Evolutionary conservation across 1,140 invertebrate genomes (phyloP).

Genomic region (Andricus grossulariae): DNA sequence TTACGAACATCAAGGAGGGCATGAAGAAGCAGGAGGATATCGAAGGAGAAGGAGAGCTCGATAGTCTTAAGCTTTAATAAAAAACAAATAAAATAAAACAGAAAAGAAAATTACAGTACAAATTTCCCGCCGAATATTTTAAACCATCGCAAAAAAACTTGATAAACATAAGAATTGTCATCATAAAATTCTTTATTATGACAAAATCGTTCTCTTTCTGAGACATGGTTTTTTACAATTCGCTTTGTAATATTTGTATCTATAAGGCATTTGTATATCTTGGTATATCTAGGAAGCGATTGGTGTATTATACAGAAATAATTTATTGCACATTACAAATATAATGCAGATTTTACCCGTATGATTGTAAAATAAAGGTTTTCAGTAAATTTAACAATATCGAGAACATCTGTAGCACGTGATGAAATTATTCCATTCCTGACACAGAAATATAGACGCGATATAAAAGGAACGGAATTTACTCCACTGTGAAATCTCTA

Average conservation of each 20-base stretch:
- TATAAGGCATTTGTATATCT: background rate
- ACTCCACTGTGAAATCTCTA: background rate
- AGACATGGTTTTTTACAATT: background rate
- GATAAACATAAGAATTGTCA: background rate
- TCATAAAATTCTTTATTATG: background rate
- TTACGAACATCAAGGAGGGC: slow-evolving; percentile 81
- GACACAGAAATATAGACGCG: background rate
- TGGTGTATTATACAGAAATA: no score
- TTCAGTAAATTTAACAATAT: background rate
- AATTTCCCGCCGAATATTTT: background rate
- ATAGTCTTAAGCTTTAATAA: slow-evolving; percentile 35
- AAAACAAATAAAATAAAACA: background rate
- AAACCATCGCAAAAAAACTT: background rate
- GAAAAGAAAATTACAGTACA: background rate
- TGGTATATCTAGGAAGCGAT: background rate
- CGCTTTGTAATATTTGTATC: background rate
- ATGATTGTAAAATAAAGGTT: slow-evolving; percentile 5
- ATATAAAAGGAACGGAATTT: slow-evolving; percentile 3
- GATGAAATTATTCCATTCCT: background rate
- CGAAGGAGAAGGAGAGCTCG: slow-evolving; percentile 64
- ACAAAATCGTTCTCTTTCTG: background rate
- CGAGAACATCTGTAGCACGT: background rate
- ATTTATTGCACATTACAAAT: background rate
- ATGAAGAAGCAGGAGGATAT: slow-evolving; percentile 77
- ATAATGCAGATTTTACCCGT: background rate